Percentiles rank a stretch among this genome's conserved stretches.
These are phyloP conservation scores for Conus betulinus DNA, from an alignment of 1,140 invertebrate species.

Conservation along the genomic window DNA sequence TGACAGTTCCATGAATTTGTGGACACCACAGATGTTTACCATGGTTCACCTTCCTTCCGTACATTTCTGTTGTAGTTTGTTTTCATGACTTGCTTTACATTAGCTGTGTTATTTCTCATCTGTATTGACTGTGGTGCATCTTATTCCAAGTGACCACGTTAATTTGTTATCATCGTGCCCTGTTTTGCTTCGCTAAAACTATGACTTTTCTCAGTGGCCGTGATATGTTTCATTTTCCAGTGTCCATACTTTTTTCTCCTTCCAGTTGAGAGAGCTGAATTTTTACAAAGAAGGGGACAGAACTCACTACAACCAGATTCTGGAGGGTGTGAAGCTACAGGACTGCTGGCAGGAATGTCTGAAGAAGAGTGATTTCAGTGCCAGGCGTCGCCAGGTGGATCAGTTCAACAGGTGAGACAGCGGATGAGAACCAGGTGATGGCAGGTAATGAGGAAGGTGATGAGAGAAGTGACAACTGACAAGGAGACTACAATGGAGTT, in stretches of 20 bases:
- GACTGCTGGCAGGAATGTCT: constrained; percentile 91
- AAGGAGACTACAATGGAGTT: too few relatives aligned
- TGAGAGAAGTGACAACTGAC: too few relatives aligned
- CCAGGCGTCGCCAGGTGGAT: constrained; percentile 43
- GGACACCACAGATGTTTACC: too few relatives aligned
- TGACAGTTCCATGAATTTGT: too few relatives aligned
- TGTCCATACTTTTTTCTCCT: neutral
- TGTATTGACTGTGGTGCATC: neutral
- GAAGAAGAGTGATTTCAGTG: constrained; percentile 81
- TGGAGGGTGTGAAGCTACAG: constrained; percentile 86
- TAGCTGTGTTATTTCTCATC: too few relatives aligned
- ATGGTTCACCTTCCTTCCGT: too few relatives aligned
- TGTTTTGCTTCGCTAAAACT: neutral
- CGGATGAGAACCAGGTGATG: neutral
- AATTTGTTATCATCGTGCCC: neutral
- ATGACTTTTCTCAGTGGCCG: too few relatives aligned
- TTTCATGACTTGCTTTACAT: too few relatives aligned
- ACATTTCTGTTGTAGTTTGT: too few relatives aligned
- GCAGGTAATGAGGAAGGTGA: too few relatives aligned
- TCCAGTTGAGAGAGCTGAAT: constrained; percentile 83
- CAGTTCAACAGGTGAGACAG: constrained; percentile 28
- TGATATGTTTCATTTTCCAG: neutral
- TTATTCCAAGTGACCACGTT: neutral
- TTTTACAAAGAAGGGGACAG: constrained; percentile 87
- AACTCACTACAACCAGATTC: constrained; percentile 87